Percentiles rank a stretch among this genome's conserved stretches.
Evolutionary conservation across 2,113 vertebrate genomes (phyloP).

Genomic region (Alexandromys fortis): DNA sequence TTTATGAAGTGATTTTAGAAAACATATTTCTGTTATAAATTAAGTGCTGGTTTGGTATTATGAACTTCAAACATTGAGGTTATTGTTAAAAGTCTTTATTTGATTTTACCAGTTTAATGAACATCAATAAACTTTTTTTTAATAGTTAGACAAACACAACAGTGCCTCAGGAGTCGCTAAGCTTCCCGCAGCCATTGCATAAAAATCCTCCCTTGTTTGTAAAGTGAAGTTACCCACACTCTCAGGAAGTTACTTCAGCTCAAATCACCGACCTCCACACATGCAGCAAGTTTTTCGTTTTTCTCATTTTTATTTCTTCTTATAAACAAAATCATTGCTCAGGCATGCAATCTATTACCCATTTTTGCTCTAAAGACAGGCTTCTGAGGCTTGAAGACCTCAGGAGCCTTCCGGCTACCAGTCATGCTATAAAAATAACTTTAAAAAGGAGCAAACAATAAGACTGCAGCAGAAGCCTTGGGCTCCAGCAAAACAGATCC

Average conservation of each 20-base stretch:
- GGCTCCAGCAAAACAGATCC: constrained; percentile 71
- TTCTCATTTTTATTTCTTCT: constrained; percentile 71
- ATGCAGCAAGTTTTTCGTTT: constrained; percentile 83
- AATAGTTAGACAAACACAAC: constrained; percentile 21
- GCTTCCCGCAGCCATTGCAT: constrained; percentile 63
- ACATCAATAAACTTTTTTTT: constrained; percentile 65
- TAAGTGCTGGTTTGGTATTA: constrained; percentile 34
- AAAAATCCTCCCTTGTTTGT: constrained; percentile 35
- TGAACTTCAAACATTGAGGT: constrained; percentile 58
- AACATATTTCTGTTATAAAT: constrained; percentile 58
- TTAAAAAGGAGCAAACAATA: constrained; percentile 84
- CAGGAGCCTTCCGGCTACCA: constrained; percentile 66
- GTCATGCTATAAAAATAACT: constrained; percentile 79
- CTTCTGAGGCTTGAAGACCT: constrained; percentile 64
- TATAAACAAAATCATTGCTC: constrained; percentile 81
- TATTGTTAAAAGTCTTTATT: constrained; percentile 70
- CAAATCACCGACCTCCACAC: constrained; percentile 71
- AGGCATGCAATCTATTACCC: constrained; percentile 80
- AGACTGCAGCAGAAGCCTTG: constrained; percentile 77
- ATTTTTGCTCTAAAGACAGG: constrained; percentile 66
- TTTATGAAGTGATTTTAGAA: constrained; percentile 49
- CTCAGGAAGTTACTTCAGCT: constrained; percentile 80
- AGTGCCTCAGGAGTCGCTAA: constrained; percentile 19
- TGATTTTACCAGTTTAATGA: constrained; percentile 60
- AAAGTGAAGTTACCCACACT: constrained; percentile 67